Percentiles rank a stretch among this genome's conserved stretches.
These are phyloP conservation scores for Scaptomyza pallida DNA, from an alignment of 1,140 invertebrate genomes.

Conservation along the genomic window DNA sequence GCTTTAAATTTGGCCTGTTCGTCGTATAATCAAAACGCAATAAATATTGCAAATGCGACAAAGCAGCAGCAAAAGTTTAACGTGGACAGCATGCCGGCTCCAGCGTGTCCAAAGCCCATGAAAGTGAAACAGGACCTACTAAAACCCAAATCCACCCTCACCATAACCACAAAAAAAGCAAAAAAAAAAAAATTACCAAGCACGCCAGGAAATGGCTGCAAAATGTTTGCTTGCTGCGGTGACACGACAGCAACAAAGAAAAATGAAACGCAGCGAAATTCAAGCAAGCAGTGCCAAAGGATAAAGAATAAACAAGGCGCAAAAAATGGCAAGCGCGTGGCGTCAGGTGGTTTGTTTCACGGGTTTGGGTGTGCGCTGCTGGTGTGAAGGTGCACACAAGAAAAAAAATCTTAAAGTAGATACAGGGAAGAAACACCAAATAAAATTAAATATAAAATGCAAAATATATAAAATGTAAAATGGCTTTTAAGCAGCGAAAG, in stretches of 20 bases:
- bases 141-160: slow-evolving; percentile 5
- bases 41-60: slow-evolving; percentile 78
- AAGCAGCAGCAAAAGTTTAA: slow-evolving; percentile 68
- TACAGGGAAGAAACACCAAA: neutral
- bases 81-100: slow-evolving; percentile 44
- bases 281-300: slow-evolving; percentile 53
- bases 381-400: neutral
- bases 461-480: slow-evolving; percentile 82
- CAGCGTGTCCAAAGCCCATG: slow-evolving; percentile 27
- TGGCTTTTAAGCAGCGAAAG: slow-evolving; percentile 77
- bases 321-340: slow-evolving; percentile 35
- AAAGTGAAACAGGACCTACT: slow-evolving; percentile 22
- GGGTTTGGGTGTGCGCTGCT: neutral
- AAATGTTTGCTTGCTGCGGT: slow-evolving; percentile 73
- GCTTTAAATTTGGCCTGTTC: slow-evolving; percentile 26
- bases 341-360: neutral
- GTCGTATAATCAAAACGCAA: slow-evolving; percentile 72
- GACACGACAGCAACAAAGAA: slow-evolving; percentile 55
- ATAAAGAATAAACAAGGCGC: slow-evolving; percentile 63
- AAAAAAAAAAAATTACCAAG: slow-evolving; percentile 1
- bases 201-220: slow-evolving; percentile 55
- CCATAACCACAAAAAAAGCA: neutral
- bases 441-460: slow-evolving; percentile 79
- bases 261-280: slow-evolving; percentile 1
- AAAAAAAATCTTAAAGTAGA: slow-evolving; percentile 5